phyloP scores from a whole-genome alignment of 2,113 vertebrate genomes.

The Eptesicus fuscus region DNA sequence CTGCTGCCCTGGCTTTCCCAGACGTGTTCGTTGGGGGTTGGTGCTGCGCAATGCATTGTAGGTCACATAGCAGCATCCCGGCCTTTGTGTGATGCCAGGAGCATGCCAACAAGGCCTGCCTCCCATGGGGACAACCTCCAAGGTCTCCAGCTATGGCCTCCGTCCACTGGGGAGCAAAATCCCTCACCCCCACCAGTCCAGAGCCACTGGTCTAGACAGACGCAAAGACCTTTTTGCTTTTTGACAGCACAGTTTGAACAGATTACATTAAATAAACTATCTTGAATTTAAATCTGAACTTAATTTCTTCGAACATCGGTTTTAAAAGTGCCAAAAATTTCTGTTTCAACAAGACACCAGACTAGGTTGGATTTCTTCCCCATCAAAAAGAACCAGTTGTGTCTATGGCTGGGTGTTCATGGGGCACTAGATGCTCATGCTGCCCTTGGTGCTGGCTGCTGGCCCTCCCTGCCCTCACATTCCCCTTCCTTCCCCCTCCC shows the following conservation, averaged over 20 bases:
- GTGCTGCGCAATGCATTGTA: neutral
- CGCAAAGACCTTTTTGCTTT: neutral
- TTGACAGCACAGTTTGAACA: neutral
- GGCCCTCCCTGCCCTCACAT: neutral
- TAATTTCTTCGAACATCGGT: slow-evolving; percentile 39
- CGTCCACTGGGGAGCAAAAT: neutral
- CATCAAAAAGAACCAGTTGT: neutral
- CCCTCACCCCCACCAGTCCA: neutral
- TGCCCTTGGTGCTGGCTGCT: neutral
- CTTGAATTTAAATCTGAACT: slow-evolving; percentile 37
- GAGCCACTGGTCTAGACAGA: neutral
- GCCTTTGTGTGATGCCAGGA: neutral
- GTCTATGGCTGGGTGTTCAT: neutral
- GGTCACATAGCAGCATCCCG: neutral
- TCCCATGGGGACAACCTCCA: neutral
- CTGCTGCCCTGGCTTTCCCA: neutral
- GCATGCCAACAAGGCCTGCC: neutral
- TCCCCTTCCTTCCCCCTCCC: neutral
- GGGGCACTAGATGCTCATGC: neutral
- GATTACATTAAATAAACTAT: neutral
- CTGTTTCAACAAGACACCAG: neutral
- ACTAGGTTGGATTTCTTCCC: neutral
- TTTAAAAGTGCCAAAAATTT: neutral
- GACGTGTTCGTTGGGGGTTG: neutral
- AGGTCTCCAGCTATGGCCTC: neutral